These are phyloP conservation scores for Lasioglossum leucozonium DNA, from an alignment of 2,888 invertebrate species.

Conservation along the genomic window DNA sequence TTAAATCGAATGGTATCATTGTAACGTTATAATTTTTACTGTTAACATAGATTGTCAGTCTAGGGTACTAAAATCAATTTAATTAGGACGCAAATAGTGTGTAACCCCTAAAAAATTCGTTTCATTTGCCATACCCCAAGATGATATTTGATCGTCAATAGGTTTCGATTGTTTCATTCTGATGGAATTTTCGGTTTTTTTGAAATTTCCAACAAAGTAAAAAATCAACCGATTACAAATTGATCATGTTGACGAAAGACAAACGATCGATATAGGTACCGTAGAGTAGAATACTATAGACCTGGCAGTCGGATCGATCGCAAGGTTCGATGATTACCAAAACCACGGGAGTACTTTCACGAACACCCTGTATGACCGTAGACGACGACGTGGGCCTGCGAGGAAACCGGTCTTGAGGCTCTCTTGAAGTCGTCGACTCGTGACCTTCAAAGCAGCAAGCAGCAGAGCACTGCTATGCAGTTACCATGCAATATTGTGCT, in stretches of 20 bases:
- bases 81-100: background rate
- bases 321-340: constrained; percentile 61
- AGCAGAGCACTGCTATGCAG: constrained; percentile 73
- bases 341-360: constrained; percentile 59
- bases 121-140: background rate
- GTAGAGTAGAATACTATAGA: background rate
- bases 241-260: background rate
- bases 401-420: constrained; percentile 76
- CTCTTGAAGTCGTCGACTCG: constrained; percentile 81
- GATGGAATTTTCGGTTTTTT: too few relatives aligned
- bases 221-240: background rate
- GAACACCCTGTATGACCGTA: constrained; percentile 70
- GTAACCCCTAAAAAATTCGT: background rate
- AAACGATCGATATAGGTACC: background rate
- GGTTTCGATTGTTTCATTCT: background rate
- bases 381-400: constrained; percentile 66
- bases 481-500: constrained; percentile 74
- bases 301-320: background rate
- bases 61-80: background rate
- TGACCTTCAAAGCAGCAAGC: constrained; percentile 82
- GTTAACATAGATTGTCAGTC: background rate
- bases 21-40: background rate
- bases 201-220: too few relatives aligned
- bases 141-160: too few relatives aligned
- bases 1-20: background rate